Percentiles rank a stretch among this genome's conserved stretches.
These are phyloP conservation scores for Hypomecis punctinalis DNA, from an alignment of 2,888 invertebrate species.

Conservation along the genomic window DNA sequence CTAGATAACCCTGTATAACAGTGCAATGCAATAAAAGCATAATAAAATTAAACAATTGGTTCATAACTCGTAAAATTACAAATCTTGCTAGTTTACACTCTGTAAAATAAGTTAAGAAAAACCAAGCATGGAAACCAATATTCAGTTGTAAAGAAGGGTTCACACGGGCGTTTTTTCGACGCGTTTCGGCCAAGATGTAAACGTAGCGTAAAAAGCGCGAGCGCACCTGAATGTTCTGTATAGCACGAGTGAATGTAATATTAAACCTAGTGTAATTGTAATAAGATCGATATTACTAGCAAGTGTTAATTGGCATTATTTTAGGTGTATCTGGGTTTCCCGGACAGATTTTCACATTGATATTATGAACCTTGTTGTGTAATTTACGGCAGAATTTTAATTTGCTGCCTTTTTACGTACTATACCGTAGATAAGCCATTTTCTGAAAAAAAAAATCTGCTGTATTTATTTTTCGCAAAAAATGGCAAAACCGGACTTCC, in stretches of 20 bases:
- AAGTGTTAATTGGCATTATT: conserved; percentile 38
- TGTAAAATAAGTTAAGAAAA: conserved; percentile 30
- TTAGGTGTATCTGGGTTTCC: background rate
- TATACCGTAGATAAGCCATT: too few relatives aligned
- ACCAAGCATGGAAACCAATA: conserved; percentile 16
- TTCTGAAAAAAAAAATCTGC: too few relatives aligned
- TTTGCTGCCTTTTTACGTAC: too few relatives aligned
- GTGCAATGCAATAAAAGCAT: conserved; percentile 3
- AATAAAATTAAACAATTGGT: conserved; percentile 1
- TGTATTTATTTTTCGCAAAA: too few relatives aligned
- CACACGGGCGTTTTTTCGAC: conserved; percentile 42
- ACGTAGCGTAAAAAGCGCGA: conserved; percentile 45
- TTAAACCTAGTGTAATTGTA: conserved; percentile 14
- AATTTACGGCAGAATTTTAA: background rate
- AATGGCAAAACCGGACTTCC: too few relatives aligned
- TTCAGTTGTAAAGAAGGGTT: conserved; percentile 24
- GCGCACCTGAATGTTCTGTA: conserved; percentile 24
- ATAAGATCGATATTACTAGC: conserved; percentile 33
- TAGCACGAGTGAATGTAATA: conserved; percentile 21
- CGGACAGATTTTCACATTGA: background rate
- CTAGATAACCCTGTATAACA: too few relatives aligned
- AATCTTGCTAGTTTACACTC: conserved; percentile 32
- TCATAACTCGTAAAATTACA: background rate
- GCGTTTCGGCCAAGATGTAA: conserved; percentile 40
- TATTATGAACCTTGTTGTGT: background rate